Base-by-base conservation (phyloP, 2,888 invertebrate species). In the Clostera curtula region DNA sequence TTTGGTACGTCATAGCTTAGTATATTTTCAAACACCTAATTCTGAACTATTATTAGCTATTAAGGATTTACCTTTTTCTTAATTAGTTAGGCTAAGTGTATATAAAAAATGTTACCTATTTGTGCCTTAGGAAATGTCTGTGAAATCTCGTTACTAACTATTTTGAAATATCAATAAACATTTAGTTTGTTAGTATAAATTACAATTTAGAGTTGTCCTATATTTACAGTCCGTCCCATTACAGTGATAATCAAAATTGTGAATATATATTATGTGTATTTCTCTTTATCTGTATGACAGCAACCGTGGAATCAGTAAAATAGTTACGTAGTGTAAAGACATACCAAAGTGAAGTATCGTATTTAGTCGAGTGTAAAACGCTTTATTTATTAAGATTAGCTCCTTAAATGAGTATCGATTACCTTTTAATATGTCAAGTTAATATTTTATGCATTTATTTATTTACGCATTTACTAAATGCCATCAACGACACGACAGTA, bases 311-410 rank as follows among this genome's bases (percentile, higher is more conserved):
- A 30, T 29, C 29, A 36, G 16, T 51, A 38, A 28, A 25, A 43
- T 41, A 42, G 34, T 38, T 49, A 31, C 36, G 43, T 70, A 76
- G 77, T 80, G 70, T 72, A 62, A 59, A 64, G 54, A 8, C 51
- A 74, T 77, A 83, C 80, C 80, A 82, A 82, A 82, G 82, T 74
- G 59, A 72, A 71, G 71, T 77, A 70, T 77, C 66, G 71, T 69
- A 67, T 59, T 67, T 72, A 82, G 74, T 76, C 71, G 69, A 77
- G 77, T 76, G 77, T 80, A 56, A 77, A 79, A 80, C 82, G 80
- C 77, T 82, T 77, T 77, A 77, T 80, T 76, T 74, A 75, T 75
- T 62, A 62, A 66, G 45, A 43, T 39, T 61, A 56, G 29, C 31
- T 27, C 30, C 25, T 38, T 26, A 36, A 37, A 32, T 36, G 41